Conservation (phyloP, 64 coral and sea anemone genomes). For the Pachyseris speciosa region DNA sequence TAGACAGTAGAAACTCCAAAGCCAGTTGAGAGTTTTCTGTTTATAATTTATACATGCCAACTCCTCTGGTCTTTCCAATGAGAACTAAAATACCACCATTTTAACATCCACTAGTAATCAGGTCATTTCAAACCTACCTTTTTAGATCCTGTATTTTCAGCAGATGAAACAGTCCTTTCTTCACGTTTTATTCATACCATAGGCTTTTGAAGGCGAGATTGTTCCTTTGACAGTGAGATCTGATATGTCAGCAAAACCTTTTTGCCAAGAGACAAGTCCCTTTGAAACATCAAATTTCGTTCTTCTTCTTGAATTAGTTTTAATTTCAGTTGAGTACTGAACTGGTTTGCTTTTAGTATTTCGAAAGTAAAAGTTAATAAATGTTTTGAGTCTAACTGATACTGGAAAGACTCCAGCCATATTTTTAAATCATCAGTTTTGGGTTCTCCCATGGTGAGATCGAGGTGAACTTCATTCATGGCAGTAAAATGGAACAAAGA, state of each 20-base stretch:
- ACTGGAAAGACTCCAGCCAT: neutral
- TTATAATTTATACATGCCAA: neutral
- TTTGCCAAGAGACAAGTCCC: too few species aligned
- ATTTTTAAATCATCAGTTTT: neutral
- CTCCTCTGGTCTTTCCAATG: too few species aligned
- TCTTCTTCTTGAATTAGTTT: too few species aligned
- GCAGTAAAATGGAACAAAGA: too few species aligned
- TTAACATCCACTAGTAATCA: too few species aligned
- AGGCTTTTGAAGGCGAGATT: too few species aligned
- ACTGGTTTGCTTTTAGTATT: neutral
- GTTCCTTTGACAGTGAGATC: too few species aligned
- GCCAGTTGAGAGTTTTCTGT: neutral
- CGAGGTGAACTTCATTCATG: neutral
- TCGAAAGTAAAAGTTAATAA: neutral
- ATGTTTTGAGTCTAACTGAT: neutral
- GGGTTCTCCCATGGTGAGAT: neutral
- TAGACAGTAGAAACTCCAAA: neutral
- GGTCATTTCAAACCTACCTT: neutral
- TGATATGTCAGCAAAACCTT: too few species aligned
- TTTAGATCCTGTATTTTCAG: conserved; percentile 13
- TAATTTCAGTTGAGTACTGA: neutral
- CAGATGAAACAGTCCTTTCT: neutral
- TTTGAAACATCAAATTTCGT: too few species aligned
- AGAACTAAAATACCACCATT: too few species aligned
- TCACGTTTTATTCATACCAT: too few species aligned